Evolutionary conservation across 2,113 vertebrate species (phyloP), one percentile per base, ranked within the genome.

Genomic region (Amblyopsis rosae): DNA sequence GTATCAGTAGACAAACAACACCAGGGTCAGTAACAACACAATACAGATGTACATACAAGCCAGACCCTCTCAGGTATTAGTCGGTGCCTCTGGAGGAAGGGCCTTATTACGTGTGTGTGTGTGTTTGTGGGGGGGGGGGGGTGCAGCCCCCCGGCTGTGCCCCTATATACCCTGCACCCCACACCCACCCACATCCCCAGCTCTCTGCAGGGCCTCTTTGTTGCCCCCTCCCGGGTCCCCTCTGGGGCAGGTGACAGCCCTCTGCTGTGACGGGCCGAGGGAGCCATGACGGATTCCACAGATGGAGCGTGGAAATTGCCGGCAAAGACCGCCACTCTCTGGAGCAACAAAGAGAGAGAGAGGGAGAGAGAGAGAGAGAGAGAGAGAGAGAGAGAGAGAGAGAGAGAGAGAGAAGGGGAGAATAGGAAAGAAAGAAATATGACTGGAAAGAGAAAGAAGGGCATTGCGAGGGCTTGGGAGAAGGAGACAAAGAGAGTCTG

Each of bases 251-350:
- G 95, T 98, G 96, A 97, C 95, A 96, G 93, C 92, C 89, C 93
- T 91, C 93, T 89, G 93, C 95, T 95, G 94, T 86, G 86, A 85
- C 92, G 92, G 92, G 93, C 93, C 84, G 93, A 92, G 93, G 93
- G 93, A 93, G 93, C 83, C 94, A 93, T 96, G 96, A 97, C 95
- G 95, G 95, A 96, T 96, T 95, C 95, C 95, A 96, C 96, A 98
- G 96, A 98, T 98, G 96, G 96, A 98, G 95, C 96, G 94, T 98
- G 96, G 93, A 98, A 98, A 98, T 98, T 74, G 94, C 90, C 78
- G 90, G 93, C 96, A 97, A 96, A 95, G 95, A 93, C 94, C 87
- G 91, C 92, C 89, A 94, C 95, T 84, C 95, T 95, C 92, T 91
- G 93, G 84, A 87, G 85, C 93, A 95, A 97, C 96, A 97, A 98